Base-by-base conservation (phyloP, 1,140 invertebrate species). In the Marisa cornuarietis region DNA sequence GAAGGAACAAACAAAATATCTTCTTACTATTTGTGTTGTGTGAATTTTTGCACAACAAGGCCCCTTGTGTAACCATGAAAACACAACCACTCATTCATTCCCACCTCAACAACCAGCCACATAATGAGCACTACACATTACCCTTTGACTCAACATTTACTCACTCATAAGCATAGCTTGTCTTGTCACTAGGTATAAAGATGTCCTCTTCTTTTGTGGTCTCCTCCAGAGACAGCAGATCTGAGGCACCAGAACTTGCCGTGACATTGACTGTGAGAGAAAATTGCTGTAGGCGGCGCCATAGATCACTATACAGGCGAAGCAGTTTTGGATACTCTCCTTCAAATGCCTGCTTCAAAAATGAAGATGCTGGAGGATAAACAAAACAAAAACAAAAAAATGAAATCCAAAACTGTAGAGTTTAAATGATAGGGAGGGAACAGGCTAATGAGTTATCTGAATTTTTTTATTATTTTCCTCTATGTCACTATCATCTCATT, bases 251-350 rank as follows among this genome's bases (percentile, higher is more conserved):
- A 31, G 78, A 76, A 74, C 82, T 82, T 14, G 85, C 76, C 14
- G 81, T 85, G 22, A 84, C 82, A 69, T 82, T 81, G 69, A 84
- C 82, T 69, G 81, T 85, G 52, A 86, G 73, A 78, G 85, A 87
- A 81, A 91, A 88, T 80, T 91, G 90, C 76, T 93, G 92, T 20
- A 95, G 88, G 61, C 93, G 89, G 84, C 93, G 93, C 91, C 94
- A 94, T 14, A 95, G 87, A 78, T 95, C 94, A 74, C 93, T 91
- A 89, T 93, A 94, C 49, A 95, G 88, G 68, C 93, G 94, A 18
- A 98, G 91, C 75, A 97, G 92, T 89, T 95, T 96, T 24, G 96
- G 96, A 91, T 95, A 97, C 90, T 97, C 96, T 71, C 95, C 95
- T 92, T 97, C 96, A 76, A 97, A 92, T 62, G 95, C 94, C 91